phyloP scores from a whole-genome alignment of 2,888 invertebrate species.

The Mimachlamys varia region DNA sequence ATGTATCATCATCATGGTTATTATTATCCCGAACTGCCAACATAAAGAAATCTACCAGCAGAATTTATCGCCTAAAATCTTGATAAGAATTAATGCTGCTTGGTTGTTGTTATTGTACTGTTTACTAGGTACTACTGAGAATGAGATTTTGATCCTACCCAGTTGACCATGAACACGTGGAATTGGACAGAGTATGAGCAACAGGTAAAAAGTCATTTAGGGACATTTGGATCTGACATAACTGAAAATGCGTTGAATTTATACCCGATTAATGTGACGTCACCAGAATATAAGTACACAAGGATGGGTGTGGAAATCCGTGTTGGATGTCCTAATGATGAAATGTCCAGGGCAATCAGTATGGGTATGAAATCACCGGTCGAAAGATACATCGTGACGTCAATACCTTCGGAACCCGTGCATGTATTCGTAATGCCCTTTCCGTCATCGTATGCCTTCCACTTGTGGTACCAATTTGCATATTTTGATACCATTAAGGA shows the following conservation, averaged over 20 bases:
- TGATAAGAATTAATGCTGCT: too few species aligned
- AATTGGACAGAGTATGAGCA: conserved; percentile 65
- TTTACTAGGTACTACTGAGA: conserved; percentile 66
- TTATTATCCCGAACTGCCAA: too few species aligned
- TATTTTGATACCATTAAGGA: conserved; percentile 63
- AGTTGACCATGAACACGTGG: conserved; percentile 63
- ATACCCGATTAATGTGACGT: conserved; percentile 58
- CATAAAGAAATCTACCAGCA: too few species aligned
- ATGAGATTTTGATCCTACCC: conserved; percentile 68
- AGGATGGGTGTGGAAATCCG: conserved; percentile 71
- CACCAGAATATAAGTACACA: conserved; percentile 68
- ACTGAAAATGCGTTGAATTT: conserved; percentile 55
- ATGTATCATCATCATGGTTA: too few species aligned
- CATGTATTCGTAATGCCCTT: conserved; percentile 48
- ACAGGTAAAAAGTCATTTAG: conserved; percentile 64
- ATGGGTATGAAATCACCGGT: conserved; percentile 58
- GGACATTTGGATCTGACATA: conserved; percentile 64
- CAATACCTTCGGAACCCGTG: conserved; percentile 63
- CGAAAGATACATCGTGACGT: conserved; percentile 67
- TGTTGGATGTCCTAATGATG: conserved; percentile 69
- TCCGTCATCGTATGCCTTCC: conserved; percentile 61
- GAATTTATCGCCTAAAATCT: too few species aligned
- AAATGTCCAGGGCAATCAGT: conserved; percentile 56
- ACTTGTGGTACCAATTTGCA: conserved; percentile 66
- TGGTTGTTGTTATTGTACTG: not conserved